Conservation (phyloP, 2,888 invertebrate species). For the Danaus chrysippus region DNA sequence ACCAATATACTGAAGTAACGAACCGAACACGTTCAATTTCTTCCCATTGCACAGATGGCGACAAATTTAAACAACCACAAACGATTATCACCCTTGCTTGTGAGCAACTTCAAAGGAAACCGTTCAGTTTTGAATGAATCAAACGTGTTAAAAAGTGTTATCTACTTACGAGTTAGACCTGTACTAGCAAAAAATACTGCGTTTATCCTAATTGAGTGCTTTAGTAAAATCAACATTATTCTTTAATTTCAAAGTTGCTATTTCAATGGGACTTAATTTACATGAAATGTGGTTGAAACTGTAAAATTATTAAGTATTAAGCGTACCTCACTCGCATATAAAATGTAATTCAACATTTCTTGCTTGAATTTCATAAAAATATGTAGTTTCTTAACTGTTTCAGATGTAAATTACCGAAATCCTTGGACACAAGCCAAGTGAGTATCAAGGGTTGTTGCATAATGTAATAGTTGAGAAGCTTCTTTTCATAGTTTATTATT, state of each 20-base stretch:
- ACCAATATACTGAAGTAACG: constrained; percentile 39
- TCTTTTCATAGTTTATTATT: constrained; percentile 30
- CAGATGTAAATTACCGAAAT: constrained; percentile 31
- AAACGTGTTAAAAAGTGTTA: neutral
- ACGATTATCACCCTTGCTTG: constrained; percentile 57
- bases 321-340: neutral
- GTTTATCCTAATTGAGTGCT: too few species aligned
- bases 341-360: constrained; percentile 9
- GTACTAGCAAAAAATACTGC: too few species aligned
- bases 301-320: neutral
- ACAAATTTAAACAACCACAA: constrained; percentile 59
- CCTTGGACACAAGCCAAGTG: constrained; percentile 30
- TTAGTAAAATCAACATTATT: too few species aligned
- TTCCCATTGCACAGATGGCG: constrained; percentile 61
- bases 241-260: neutral
- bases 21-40: constrained; percentile 37
- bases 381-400: constrained; percentile 16
- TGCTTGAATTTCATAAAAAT: constrained; percentile 24
- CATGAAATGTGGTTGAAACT: neutral
- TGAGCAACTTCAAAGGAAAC: constrained; percentile 9
- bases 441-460: constrained; percentile 33
- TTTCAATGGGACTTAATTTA: neutral
- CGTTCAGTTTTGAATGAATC: constrained; percentile 11
- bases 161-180: neutral
- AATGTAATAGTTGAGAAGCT: constrained; percentile 30